These are phyloP conservation scores for Loripinus fragilis DNA, from an alignment of 2,888 invertebrate genomes.

Conservation along the genomic window DNA sequence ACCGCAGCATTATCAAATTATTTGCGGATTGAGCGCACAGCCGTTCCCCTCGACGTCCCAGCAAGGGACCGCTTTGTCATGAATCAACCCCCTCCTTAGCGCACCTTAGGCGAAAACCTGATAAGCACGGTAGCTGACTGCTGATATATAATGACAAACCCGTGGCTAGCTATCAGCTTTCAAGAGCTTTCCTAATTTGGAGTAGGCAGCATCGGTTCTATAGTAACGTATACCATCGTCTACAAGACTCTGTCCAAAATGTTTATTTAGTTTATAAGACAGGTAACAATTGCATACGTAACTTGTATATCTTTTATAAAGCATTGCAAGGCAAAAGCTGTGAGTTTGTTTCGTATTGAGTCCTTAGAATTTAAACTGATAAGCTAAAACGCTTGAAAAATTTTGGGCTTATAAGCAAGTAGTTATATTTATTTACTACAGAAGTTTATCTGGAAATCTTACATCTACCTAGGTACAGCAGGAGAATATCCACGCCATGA, in stretches of 20 bases:
- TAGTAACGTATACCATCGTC: not conserved
- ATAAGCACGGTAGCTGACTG: not conserved
- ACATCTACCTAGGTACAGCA: constrained; percentile 48
- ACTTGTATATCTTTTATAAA: no score
- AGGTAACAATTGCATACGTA: no score
- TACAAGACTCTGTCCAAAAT: not conserved
- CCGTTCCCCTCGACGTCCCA: not conserved
- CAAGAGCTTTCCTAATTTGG: constrained; percentile 63
- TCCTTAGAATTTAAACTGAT: not conserved
- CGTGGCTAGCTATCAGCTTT: constrained; percentile 48
- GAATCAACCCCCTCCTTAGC: not conserved
- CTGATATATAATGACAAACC: constrained; percentile 20
- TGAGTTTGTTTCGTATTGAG: not conserved
- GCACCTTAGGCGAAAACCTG: not conserved
- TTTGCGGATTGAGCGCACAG: not conserved
- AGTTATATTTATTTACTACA: constrained; percentile 5
- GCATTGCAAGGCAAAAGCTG: not conserved
- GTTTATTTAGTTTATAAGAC: no score
- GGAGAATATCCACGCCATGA: no score
- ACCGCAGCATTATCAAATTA: not conserved
- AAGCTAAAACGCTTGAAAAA: not conserved
- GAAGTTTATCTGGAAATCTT: constrained; percentile 15
- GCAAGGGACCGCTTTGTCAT: not conserved
- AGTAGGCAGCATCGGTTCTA: constrained; percentile 41
- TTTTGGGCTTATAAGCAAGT: not conserved